These are phyloP conservation scores for Nesogale talazaci DNA, from an alignment of 2,113 vertebrate species.

Conservation along the genomic window DNA sequence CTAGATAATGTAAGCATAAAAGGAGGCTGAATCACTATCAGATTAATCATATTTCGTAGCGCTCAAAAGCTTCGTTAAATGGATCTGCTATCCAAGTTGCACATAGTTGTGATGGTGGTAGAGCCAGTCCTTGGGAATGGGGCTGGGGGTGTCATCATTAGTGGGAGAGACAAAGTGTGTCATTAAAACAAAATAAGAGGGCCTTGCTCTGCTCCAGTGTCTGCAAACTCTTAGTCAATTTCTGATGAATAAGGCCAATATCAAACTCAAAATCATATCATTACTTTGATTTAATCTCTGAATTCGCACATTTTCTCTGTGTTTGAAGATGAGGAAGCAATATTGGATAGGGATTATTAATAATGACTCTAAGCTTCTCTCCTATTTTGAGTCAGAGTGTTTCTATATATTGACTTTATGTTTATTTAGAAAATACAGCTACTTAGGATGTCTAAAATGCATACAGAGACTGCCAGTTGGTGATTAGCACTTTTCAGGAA, in stretches of 20 bases:
- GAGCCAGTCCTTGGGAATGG: background rate
- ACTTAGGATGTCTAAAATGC: background rate
- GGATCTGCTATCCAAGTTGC: conserved; percentile 92
- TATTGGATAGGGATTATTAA: background rate
- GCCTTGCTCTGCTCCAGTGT: conserved; percentile 80
- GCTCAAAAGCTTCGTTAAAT: conserved; percentile 94
- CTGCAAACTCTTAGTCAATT: conserved; percentile 74
- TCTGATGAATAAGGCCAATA: conserved; percentile 72
- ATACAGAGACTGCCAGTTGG: background rate
- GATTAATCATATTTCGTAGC: conserved; percentile 98
- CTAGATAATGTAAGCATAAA: conserved; percentile 98
- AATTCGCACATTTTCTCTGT: background rate
- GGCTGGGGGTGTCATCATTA: conserved; percentile 10
- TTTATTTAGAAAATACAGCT: background rate
- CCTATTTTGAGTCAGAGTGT: background rate
- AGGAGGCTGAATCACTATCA: conserved; percentile 96
- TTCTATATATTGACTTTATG: background rate
- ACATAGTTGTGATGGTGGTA: conserved; percentile 72
- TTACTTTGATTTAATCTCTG: conserved; percentile 32
- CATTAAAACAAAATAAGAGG: conserved; percentile 76
- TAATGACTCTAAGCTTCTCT: background rate
- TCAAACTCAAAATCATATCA: conserved; percentile 67
- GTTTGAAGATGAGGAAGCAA: conserved; percentile 23
- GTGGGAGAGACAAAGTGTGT: conserved; percentile 76
- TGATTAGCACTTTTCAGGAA: conserved; percentile 2